Evolutionary conservation across 2,113 vertebrate genomes (phyloP), one percentile per base, ranked within the genome.

Genomic region (Garra rufa): DNA sequence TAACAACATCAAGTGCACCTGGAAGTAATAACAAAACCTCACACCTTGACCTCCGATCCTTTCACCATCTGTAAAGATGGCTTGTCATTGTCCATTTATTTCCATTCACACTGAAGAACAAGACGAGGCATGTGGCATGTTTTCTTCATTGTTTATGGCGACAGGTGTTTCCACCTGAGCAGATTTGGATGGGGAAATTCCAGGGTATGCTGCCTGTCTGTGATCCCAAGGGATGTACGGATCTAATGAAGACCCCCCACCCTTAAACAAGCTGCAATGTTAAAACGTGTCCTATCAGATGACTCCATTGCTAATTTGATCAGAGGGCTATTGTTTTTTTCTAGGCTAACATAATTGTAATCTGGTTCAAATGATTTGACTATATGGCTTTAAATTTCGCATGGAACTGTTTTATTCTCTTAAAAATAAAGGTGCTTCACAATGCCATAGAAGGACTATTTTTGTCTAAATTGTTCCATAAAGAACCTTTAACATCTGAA

Each of bases 41-140:
- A 55, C 44, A 63, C 63, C 52, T 44, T 82, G 38, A 81, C 43
- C 67, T 50, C 76, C 17, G 11, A 74, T 59, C 70, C 59, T 80
- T 88, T 89, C 79, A 80, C 50, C 8, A 19, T 24, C 43, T 59
- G 88, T 88, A 83, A 89, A 88, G 46, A 83, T 67, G 46, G 75
- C 61, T 63, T 80, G 65, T 82, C 85, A 88, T 87, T 81, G 82
- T 38, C 34, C 43, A 70, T 4, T 82, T 6, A 19, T 44, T 48
- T 75, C 41, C 24, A 71, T 44, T 71, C 38, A 71, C 38, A 44
- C 69, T 6, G 48, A 44, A 50, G 15, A 48, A 26, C 43, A 75
- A 75, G n/a, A 28, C 43, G 17, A 48, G 21, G 61, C 28, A 26
- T 67, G 46, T 71, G 11, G 28, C 11, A 50, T n/a, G 59, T 80